Evolutionary conservation across 2,113 vertebrate species (phyloP).

Genomic region (Acrocephalus kingi): DNA sequence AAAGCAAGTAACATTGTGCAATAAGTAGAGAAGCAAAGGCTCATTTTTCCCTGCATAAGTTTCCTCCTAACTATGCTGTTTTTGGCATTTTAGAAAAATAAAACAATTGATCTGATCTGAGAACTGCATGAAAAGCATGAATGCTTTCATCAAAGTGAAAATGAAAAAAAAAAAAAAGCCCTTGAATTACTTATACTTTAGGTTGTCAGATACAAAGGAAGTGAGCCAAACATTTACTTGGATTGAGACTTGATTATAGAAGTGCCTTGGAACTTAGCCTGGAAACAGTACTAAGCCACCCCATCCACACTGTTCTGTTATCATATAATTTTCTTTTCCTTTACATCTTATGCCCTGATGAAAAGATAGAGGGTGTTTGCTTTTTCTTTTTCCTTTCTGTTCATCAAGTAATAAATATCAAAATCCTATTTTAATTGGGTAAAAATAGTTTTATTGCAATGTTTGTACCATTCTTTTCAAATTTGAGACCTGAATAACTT

Average conservation of each 20-base stretch:
- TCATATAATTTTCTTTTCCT: background rate
- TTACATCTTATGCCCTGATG: background rate
- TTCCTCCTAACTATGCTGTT: constrained; percentile 30
- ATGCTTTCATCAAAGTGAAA: constrained; percentile 63
- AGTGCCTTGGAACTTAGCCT: constrained; percentile 61
- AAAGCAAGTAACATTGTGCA: background rate
- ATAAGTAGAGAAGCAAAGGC: background rate
- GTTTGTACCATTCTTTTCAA: background rate
- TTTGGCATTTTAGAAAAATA: constrained; percentile 62
- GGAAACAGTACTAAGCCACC: background rate
- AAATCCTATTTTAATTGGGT: constrained; percentile 2
- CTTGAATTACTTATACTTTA: constrained; percentile 57
- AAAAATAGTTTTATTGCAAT: background rate
- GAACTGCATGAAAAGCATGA: constrained; percentile 58
- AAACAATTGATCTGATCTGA: constrained; percentile 68
- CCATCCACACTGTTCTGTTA: background rate
- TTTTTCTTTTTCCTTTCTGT: background rate
- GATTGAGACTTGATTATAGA: constrained; percentile 55
- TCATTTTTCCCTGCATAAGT: constrained; percentile 28
- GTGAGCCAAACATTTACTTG: constrained; percentile 47
- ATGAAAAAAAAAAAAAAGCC: constrained; percentile 47
- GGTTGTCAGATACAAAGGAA: constrained; percentile 64
- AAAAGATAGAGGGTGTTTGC: background rate
- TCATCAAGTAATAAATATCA: background rate
- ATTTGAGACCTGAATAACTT: background rate